These are phyloP conservation scores for Polyommatus icarus DNA, from an alignment of 2,888 invertebrate species.

Conservation along the genomic window DNA sequence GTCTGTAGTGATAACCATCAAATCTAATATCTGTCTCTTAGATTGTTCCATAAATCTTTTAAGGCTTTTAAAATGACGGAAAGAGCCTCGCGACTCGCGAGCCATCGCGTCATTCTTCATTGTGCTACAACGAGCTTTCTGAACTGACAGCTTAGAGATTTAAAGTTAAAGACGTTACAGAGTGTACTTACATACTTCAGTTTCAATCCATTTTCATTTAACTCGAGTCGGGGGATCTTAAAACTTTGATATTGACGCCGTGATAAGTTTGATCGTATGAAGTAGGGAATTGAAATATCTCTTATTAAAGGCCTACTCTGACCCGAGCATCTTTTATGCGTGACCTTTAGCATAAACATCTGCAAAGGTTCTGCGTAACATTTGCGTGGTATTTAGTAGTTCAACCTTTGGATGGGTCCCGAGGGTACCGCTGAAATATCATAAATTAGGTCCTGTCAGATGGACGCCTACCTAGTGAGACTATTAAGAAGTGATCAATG, in stretches of 20 bases:
- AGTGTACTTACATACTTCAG: conserved; percentile 11
- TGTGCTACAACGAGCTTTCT: neutral
- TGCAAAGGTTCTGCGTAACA: conserved; percentile 3
- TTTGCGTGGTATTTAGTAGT: conserved; percentile 28
- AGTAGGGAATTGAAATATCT: neutral
- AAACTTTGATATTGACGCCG: neutral
- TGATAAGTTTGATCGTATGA: neutral
- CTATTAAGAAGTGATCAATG: neutral
- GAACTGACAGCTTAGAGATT: conserved; percentile 22
- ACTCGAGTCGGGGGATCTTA: conserved; percentile 1
- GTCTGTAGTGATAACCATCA: neutral
- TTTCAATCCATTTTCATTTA: conserved; percentile 15
- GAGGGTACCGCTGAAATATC: neutral
- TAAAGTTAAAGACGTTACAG: conserved; percentile 8
- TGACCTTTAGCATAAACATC: conserved; percentile 12
- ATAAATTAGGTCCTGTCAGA: conserved; percentile 17
- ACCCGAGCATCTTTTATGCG: neutral
- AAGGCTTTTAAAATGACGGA: neutral
- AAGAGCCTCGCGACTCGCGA: neutral
- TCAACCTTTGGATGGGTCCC: conserved; percentile 26
- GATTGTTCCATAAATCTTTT: neutral
- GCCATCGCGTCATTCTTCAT: conserved; percentile 16
- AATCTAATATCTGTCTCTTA: neutral
- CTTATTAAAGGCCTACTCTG: neutral
- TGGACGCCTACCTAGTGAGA: neutral